phyloP scores from a whole-genome alignment of 2,888 invertebrate species.

The Drosophila melanosoma region DNA sequence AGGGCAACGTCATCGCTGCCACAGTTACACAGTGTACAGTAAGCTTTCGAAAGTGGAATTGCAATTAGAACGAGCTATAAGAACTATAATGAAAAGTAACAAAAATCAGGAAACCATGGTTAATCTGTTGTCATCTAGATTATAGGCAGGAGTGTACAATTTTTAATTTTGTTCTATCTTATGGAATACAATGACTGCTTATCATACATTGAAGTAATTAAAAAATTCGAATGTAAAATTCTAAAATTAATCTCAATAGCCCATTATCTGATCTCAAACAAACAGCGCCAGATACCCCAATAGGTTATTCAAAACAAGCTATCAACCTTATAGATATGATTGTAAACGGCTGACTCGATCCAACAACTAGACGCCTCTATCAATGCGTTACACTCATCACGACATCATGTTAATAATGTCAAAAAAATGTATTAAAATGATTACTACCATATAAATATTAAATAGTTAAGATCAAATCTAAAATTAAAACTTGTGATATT shows the following conservation, averaged over 20 bases:
- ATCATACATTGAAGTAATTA: background rate
- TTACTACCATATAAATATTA: background rate
- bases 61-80: background rate
- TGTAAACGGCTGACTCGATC: too few relatives aligned
- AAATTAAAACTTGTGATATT: background rate
- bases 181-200: background rate
- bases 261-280: background rate
- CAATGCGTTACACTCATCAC: background rate
- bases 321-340: too few relatives aligned
- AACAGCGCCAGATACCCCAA: too few relatives aligned
- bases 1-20: conserved; percentile 34
- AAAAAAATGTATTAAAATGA: background rate
- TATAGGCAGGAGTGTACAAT: background rate
- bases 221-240: background rate
- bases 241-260: background rate
- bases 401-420: background rate
- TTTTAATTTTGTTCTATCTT: background rate
- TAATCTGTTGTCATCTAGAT: background rate
- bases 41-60: background rate
- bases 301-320: too few relatives aligned
- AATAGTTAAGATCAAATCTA: background rate
- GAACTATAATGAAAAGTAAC: background rate
- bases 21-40: conserved; percentile 1
- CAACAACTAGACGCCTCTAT: background rate
- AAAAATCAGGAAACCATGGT: background rate